Evolutionary conservation across 1,140 invertebrate genomes (phyloP).

Genomic region (Drosophila ambigua): DNA sequence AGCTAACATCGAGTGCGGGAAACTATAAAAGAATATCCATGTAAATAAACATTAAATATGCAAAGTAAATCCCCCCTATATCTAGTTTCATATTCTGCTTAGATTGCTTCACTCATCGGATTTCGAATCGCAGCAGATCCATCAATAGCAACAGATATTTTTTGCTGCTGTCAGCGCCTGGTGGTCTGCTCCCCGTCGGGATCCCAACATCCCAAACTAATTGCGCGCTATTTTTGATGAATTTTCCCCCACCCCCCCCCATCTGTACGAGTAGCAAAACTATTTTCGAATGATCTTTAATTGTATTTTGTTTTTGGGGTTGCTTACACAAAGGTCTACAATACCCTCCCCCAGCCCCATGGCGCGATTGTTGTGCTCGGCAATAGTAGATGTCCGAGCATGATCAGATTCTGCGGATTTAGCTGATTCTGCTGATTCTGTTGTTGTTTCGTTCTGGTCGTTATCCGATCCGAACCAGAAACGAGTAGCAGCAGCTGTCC

Average conservation of each 20-base stretch:
- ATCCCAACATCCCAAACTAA: constrained; percentile 12
- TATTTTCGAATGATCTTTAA: constrained; percentile 32
- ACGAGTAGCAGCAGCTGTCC: constrained; percentile 15
- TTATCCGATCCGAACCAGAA: constrained; percentile 64
- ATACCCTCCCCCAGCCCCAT: background rate
- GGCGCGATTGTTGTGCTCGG: constrained; percentile 19
- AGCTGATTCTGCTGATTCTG: constrained; percentile 25
- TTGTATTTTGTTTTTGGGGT: constrained; percentile 17
- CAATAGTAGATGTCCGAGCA: constrained; percentile 36
- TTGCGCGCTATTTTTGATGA: constrained; percentile 50
- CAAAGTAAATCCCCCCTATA: too few species aligned
- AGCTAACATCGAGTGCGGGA: background rate
- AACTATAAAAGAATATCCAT: background rate
- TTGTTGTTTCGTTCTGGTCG: constrained; percentile 26
- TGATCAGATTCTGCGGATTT: constrained; percentile 37
- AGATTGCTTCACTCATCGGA: constrained; percentile 21
- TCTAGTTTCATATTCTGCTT: too few species aligned
- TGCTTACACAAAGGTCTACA: constrained; percentile 20
- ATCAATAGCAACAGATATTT: constrained; percentile 14
- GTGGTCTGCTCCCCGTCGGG: background rate
- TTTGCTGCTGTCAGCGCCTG: constrained; percentile 28
- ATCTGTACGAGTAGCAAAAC: constrained; percentile 37
- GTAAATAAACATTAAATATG: background rate
- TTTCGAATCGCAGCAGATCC: constrained; percentile 33
- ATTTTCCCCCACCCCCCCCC: background rate